These are phyloP conservation scores for Drosophila navojoa DNA, from an alignment of 1,140 invertebrate species.

Conservation along the genomic window DNA sequence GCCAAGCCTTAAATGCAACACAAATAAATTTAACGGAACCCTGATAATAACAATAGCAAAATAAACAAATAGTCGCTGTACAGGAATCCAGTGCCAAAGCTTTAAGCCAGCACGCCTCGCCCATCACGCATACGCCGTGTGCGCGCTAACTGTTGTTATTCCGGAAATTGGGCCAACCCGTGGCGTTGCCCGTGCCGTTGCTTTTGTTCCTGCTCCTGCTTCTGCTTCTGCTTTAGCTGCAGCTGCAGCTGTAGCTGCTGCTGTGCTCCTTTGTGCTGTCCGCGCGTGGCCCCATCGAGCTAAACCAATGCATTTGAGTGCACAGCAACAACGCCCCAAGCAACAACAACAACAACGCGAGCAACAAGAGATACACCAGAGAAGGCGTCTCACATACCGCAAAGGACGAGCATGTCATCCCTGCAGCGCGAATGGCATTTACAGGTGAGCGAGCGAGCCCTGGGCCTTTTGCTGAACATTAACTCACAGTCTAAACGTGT, in stretches of 20 bases:
- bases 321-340: conserved; percentile 83
- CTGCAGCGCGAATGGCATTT: conserved; percentile 87
- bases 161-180: conserved; percentile 36
- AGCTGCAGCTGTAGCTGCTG: not conserved
- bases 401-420: conserved; percentile 86
- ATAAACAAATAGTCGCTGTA: conserved; percentile 6
- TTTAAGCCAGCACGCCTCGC: not conserved
- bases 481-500: not conserved
- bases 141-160: conserved; percentile 5
- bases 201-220: not conserved
- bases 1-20: conserved; percentile 41
- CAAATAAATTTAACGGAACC: not conserved
- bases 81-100: conserved; percentile 30
- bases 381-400: conserved; percentile 75
- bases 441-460: conserved; percentile 79
- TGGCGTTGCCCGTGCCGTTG: not conserved
- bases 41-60: not conserved
- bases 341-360: conserved; percentile 84
- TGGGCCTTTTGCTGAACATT: no score
- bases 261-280: conserved; percentile 35
- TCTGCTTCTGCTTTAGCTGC: conserved; percentile 1
- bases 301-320: conserved; percentile 84
- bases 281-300: conserved; percentile 59
- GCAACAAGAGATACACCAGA: conserved; percentile 83
- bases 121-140: conserved; percentile 32